Evolutionary conservation across 2,113 vertebrate genomes (phyloP).

Genomic region (Podarcis cretensis): DNA sequence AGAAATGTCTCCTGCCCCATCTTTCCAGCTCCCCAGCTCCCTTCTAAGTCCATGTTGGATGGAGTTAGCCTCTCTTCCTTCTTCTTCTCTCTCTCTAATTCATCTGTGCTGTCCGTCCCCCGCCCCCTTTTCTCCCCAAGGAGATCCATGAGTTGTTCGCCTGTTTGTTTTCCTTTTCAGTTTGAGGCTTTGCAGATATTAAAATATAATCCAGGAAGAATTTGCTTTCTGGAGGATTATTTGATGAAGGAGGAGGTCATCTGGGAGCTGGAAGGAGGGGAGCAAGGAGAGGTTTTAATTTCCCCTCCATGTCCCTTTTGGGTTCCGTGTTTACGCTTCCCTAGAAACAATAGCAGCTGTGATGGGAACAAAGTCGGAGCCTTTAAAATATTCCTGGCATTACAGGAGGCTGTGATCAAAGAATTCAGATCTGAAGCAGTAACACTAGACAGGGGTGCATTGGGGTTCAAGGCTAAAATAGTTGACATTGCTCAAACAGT

Average conservation of each 20-base stretch:
- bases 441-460: neutral
- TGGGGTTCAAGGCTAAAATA: neutral
- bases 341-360: slow-evolving; percentile 51
- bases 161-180: slow-evolving; percentile 65
- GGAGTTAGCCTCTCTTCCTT: too few species aligned
- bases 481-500: too few species aligned
- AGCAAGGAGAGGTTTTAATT: slow-evolving; percentile 55
- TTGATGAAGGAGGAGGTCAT: slow-evolving; percentile 31
- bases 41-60: too few species aligned
- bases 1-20: too few species aligned
- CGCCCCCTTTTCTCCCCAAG: slow-evolving; percentile 51
- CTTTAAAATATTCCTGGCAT: slow-evolving; percentile 29
- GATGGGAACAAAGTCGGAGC: slow-evolving; percentile 29
- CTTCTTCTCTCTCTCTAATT: slow-evolving; percentile 21
- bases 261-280: slow-evolving; percentile 19
- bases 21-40: neutral
- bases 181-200: slow-evolving; percentile 69
- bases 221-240: slow-evolving; percentile 55
- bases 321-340: slow-evolving; percentile 48
- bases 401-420: neutral
- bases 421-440: slow-evolving; percentile 7
- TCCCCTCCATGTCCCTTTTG: slow-evolving; percentile 48
- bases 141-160: slow-evolving; percentile 41
- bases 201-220: slow-evolving; percentile 66
- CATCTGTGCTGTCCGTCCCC: neutral